phyloP scores from a whole-genome alignment of 2,888 invertebrate genomes.

The Plagodis pulveraria region DNA sequence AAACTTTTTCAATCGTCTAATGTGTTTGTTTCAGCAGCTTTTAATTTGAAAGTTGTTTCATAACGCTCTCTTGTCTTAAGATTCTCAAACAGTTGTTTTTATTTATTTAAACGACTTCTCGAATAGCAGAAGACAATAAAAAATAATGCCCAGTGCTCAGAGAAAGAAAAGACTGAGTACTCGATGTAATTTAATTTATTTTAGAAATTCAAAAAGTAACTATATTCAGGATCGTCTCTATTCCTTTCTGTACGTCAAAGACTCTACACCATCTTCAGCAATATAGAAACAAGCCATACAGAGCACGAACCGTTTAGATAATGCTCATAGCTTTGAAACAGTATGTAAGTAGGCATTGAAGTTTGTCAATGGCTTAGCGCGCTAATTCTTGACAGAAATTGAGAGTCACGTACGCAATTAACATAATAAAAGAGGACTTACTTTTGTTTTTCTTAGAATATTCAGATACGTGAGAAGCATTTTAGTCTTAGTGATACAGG shows the following conservation, averaged over 20 bases:
- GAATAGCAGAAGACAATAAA: too few relatives aligned
- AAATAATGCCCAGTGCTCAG: too few relatives aligned
- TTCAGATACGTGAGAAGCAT: constrained; percentile 23
- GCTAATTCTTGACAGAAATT: constrained; percentile 57
- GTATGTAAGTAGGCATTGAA: constrained; percentile 15
- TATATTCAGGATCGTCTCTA: too few relatives aligned
- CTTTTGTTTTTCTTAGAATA: constrained; percentile 44
- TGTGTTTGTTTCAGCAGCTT: constrained; percentile 40
- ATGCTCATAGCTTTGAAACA: constrained; percentile 7
- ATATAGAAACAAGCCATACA: too few relatives aligned
- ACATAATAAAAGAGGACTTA: constrained; percentile 53
- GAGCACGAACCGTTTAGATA: constrained; percentile 6
- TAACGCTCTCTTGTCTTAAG: not conserved
- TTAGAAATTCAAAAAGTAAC: too few relatives aligned
- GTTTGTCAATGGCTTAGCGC: constrained; percentile 45
- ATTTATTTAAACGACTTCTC: too few relatives aligned
- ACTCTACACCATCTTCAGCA: too few relatives aligned
- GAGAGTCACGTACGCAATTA: constrained; percentile 60
- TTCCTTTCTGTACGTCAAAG: too few relatives aligned
- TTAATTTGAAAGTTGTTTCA: constrained; percentile 6
- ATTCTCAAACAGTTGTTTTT: too few relatives aligned
- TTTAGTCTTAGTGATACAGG: constrained; percentile 1
- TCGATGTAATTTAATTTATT: too few relatives aligned
- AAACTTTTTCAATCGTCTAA: constrained; percentile 55
- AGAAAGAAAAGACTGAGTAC: too few relatives aligned